Base-by-base conservation (phyloP, 1,140 invertebrate species). In the Drosophila nikananu region DNA sequence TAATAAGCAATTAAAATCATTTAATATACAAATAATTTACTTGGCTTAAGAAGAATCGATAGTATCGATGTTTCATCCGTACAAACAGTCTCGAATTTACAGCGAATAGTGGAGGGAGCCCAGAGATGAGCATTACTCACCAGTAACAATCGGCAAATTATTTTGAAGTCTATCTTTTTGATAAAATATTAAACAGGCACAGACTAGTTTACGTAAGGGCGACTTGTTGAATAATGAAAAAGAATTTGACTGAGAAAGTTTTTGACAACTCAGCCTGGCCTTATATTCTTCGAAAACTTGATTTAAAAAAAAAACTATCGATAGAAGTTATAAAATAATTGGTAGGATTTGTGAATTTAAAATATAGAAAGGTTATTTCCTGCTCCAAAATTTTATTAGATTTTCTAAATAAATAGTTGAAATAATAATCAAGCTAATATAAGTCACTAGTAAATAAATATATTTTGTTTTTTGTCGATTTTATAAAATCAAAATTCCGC, bases 61-160 rank as follows among this genome's bases (percentile, higher is more conserved):
- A 37, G 35, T 37, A 37, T 37, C 35, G 35, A 37, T 37, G 35
- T 37, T 37, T 12, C 12, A 35, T 35, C 32, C 32, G 32, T 12
- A 32, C 9, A 3, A 32, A 32, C 0, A 12, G 12, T 13, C 35
- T 13, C 35, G 35, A 37, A 13, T 5, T 37, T 37, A 37, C 35
- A 13, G 35, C 35, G 35, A 37, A 37, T 37, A 37, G 35, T 37
- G 35, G 4, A 37, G 35, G 5, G 12, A 37, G 35, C 42, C 9
- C 25, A 78, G 76, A 58, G 75, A 77, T 77, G 75, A 32, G 27
- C 73, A 21, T 13, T 54, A 12, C 23, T 73, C 54, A 71, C 35
- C 48, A 44, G 37, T 46, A 13, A 37, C 23, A 13, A 35, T 21
- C 51, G 63, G 23, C 13, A 39, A 51, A 62, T 21, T 70, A 52